Evolutionary conservation across 2,888 invertebrate genomes (phyloP).

Genomic region (Pristionchus exspectatus): DNA sequence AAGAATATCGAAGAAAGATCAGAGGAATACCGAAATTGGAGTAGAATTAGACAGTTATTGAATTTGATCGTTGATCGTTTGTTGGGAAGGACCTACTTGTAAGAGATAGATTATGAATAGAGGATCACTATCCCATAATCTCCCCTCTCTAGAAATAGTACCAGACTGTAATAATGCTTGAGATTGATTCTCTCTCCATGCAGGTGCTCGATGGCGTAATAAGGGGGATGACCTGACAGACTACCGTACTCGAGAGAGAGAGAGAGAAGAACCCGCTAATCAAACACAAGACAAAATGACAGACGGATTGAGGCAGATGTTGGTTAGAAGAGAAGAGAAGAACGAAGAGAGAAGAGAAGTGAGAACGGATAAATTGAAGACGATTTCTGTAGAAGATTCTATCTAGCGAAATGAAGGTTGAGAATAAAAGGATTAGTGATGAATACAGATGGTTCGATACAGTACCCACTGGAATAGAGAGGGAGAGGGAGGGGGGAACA

Average conservation of each 20-base stretch:
- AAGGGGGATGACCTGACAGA: neutral
- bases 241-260: neutral
- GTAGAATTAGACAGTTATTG: neutral
- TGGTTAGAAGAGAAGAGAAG: conserved; percentile 9
- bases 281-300: conserved; percentile 41
- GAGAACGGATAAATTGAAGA: conserved; percentile 24
- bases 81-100: neutral
- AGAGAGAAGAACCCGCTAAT: conserved; percentile 45
- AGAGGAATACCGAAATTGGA: neutral
- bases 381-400: neutral
- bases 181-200: neutral
- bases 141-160: neutral
- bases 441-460: conserved; percentile 25
- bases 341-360: conserved; percentile 44
- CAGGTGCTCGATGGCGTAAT: conserved; percentile 14
- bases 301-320: conserved; percentile 51
- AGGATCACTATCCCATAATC: neutral
- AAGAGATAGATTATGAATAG: neutral
- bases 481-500: neutral
- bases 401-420: neutral
- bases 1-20: conserved; percentile 16
- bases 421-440: neutral
- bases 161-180: neutral
- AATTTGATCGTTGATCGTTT: neutral
- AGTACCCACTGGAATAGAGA: neutral